Base-by-base conservation (phyloP, 2,113 vertebrate species). In the Anthoscopus minutus region DNA sequence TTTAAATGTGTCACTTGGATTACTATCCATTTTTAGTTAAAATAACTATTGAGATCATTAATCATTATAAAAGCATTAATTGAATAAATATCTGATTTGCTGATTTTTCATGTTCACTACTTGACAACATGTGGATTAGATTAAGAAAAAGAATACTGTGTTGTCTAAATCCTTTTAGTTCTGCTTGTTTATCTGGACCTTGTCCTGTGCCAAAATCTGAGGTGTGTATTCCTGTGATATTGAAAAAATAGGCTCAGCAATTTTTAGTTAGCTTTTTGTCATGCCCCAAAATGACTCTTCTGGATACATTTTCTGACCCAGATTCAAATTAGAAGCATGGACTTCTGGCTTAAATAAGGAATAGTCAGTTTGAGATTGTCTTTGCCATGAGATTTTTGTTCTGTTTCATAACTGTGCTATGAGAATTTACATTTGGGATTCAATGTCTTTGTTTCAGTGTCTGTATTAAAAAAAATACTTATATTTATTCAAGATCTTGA, bases 11-110 rank as follows among this genome's bases (percentile, higher is more conserved):
- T 65, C 89, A 47, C 54, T 87, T 62, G 81, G 89, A 92, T 86
- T 92, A 31, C 70, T 92, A 92, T 90, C 66, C 71, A 21, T 73
- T 97, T 95, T 78, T 76, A 96, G 81, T 94, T 94, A 85, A 96
- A 97, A 94, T 85, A 23, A 44, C 86, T 73, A 42, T 51, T 82
- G 91, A 94, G 90, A 77, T 96, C 71, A 94, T 94, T 93, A 94
- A 96, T 91, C 87, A 94, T 87, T 81, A 91, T 94, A 92, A 95
- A 96, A 94, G 10, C 66, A 69, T 86, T 92, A 92, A 95, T 97
- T 97, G 71, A 87, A 89, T 95, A 82, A 87, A 76, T 92, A 96
- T 87, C 73, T 95, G 88, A 93, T 93, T 94, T 96, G 94, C 81
- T 95, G 85, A 81, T 95, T 96, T 97, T 92, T 95, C 89, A 62